Evolutionary conservation across 2,797 vertebrate genomes (phyloP).

Genomic region (Coreius guichenoti): DNA sequence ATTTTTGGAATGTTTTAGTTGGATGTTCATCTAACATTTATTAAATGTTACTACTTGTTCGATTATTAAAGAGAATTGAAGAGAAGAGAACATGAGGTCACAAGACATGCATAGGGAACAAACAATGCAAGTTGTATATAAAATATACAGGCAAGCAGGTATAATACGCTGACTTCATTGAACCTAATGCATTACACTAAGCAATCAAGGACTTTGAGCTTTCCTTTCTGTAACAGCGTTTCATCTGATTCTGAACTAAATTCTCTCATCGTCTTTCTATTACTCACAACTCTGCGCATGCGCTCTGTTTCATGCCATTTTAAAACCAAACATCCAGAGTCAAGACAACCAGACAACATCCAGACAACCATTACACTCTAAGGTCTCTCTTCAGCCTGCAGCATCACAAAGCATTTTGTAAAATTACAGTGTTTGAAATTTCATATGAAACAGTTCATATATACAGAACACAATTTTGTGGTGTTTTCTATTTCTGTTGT

Average conservation of each 20-base stretch:
- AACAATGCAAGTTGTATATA: not conserved
- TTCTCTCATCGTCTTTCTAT: too few relatives aligned
- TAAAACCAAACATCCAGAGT: too few relatives aligned
- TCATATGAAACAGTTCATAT: too few relatives aligned
- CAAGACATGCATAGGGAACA: not conserved
- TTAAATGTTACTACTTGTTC: not conserved
- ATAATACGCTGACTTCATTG: not conserved
- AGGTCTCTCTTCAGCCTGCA: too few relatives aligned
- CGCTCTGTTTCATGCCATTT: too few relatives aligned
- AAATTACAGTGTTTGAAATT: not conserved
- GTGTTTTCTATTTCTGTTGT: not conserved
- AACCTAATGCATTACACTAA: not conserved
- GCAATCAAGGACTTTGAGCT: too few relatives aligned
- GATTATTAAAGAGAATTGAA: not conserved
- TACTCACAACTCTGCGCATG: too few relatives aligned
- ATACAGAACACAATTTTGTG: not conserved
- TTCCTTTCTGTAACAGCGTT: too few relatives aligned
- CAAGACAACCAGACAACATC: too few relatives aligned
- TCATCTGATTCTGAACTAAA: too few relatives aligned
- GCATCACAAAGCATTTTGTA: not conserved
- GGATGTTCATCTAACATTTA: not conserved
- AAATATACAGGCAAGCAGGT: not conserved
- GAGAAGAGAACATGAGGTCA: not conserved
- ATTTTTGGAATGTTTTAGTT: not conserved
- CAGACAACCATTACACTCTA: not conserved